Conservation (phyloP, 2,888 invertebrate genomes). For the Platycheirus albimanus region DNA sequence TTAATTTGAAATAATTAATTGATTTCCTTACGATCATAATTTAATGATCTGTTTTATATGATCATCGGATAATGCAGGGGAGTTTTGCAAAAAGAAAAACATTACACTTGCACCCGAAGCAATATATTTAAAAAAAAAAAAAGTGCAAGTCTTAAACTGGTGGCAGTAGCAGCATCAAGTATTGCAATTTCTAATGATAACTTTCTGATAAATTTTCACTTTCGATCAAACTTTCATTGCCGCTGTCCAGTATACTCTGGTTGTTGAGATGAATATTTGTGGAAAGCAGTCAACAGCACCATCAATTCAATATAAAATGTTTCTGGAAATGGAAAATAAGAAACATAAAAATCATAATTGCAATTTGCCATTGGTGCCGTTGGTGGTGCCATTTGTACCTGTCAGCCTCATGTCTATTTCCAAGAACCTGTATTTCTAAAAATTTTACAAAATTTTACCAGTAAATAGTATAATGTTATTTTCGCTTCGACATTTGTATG, state of each 20-base stretch:
- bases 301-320: conserved; percentile 15
- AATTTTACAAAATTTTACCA: conserved; percentile 28
- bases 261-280: conserved; percentile 39
- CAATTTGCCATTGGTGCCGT: no score
- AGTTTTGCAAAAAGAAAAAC: no score
- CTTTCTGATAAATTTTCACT: conserved; percentile 71
- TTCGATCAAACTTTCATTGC: conserved; percentile 70
- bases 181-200: conserved; percentile 62
- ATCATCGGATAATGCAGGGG: no score
- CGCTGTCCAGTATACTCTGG: conserved; percentile 38
- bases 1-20: no score
- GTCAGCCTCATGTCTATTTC: conserved; percentile 1
- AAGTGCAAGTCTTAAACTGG: conserved; percentile 64
- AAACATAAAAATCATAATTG: conserved; percentile 41
- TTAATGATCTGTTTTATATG: no score
- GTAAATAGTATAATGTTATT: conserved; percentile 19
- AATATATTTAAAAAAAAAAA: not conserved
- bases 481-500: no score
- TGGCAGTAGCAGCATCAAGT: no score
- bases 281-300: conserved; percentile 47
- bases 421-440: conserved; percentile 61
- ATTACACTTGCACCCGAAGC: no score
- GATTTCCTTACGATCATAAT: no score
- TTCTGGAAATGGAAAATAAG: conserved; percentile 53
- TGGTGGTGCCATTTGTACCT: not conserved